phyloP scores from a whole-genome alignment of 1,140 invertebrate species.

The Matsumurasca onukii region DNA sequence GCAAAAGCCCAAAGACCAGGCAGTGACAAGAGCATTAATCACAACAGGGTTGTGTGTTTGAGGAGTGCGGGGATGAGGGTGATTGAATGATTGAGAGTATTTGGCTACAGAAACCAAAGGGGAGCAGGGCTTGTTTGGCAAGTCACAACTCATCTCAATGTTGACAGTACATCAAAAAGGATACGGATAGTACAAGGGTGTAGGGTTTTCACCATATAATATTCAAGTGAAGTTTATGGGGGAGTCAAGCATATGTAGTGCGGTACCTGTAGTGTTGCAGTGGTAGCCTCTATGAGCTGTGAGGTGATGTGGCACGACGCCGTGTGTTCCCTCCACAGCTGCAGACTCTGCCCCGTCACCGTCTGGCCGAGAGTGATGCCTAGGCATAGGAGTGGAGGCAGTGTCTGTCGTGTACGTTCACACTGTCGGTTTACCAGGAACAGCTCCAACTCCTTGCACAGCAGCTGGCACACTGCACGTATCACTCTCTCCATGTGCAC shows the following conservation, averaged over 20 bases:
- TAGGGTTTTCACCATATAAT: too few species aligned
- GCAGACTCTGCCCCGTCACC: neutral
- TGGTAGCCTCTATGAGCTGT: slow-evolving; percentile 3
- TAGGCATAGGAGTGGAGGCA: slow-evolving; percentile 12
- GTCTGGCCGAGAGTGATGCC: neutral
- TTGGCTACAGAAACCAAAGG: too few species aligned
- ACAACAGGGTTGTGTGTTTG: too few species aligned
- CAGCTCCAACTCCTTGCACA: slow-evolving; percentile 1
- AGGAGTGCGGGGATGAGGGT: too few species aligned
- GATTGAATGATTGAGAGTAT: too few species aligned
- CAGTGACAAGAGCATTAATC: too few species aligned
- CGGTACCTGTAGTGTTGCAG: neutral
- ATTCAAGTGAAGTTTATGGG: too few species aligned
- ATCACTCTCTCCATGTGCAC: slow-evolving; percentile 9
- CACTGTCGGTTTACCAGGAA: neutral
- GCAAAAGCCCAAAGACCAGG: too few species aligned
- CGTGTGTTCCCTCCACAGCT: neutral
- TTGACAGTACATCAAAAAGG: too few species aligned
- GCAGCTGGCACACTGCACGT: neutral
- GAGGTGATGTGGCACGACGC: slow-evolving; percentile 1
- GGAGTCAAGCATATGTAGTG: neutral
- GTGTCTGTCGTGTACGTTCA: neutral
- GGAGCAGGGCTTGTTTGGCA: too few species aligned
- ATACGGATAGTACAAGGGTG: too few species aligned
- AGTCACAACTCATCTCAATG: too few species aligned